Evolutionary conservation across 2,888 invertebrate species (phyloP), one percentile per base, ranked within the genome.

Genomic region (Ophonus ardosiacus): DNA sequence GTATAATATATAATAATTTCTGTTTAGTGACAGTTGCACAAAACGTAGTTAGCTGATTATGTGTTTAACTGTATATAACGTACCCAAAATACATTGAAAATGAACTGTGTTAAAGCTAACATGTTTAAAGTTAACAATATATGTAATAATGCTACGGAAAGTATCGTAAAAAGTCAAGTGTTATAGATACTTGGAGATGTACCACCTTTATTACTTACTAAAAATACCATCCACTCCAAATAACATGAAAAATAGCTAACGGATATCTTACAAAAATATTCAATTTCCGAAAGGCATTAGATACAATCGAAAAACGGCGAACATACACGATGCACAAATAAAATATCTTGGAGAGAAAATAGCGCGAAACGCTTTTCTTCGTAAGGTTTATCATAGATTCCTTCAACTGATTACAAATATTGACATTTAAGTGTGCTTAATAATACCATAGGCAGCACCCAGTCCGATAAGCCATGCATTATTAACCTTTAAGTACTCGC

Each of bases 261-360:
- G 74, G 74, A 76, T 76, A 76, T 76, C 21, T 18, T 51, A 76
- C 40, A 76, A 56, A 40, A 76, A 76, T 76, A 76, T 76, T 76
- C 74, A 76, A 43, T 40, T 76, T 76, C 43, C 74, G 18, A 56
- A 51, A 51, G 21, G 15, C 74, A 76, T 76, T 76, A 76, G 56
- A 76, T 63, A 18, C 17, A 76, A 76, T 51, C 74, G 51, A 51
- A 56, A 17, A 21, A 24, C 24, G 63, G 17, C 31, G 51, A 56
- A 8, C 74, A 31, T 31, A 76, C 13, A 76, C 18, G n/a, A 40
- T 1, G 18, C 13, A 15, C 0, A 76, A 76, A 76, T 51, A 43
- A 74, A 74, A 43, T 21, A 74, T 63, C 63, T 63, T n/a, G 8
- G 63, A 17, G 13, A 63, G 63, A 63, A 63, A n/a, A 21, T 61